Evolutionary conservation across 2,797 vertebrate genomes (phyloP).

Genomic region (Babyrousa celebensis): DNA sequence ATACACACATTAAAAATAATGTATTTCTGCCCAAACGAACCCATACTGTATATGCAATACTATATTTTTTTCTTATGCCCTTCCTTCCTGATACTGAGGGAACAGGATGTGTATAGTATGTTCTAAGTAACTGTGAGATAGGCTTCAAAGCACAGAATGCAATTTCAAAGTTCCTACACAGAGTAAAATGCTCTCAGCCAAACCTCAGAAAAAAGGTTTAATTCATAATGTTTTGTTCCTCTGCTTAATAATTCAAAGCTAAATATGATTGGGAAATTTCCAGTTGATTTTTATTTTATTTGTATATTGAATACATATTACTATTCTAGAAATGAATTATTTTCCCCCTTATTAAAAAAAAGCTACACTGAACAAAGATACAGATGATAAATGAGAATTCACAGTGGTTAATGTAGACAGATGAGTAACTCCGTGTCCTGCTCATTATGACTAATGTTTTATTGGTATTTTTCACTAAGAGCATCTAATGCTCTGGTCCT

Average conservation of each 20-base stretch:
- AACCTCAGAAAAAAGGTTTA: conserved; percentile 1
- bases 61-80: background rate
- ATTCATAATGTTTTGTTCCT: conserved; percentile 34
- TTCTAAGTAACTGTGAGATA: background rate
- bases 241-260: background rate
- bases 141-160: background rate
- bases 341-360: background rate
- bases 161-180: background rate
- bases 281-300: conserved; percentile 62
- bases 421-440: background rate
- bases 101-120: background rate
- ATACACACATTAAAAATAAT: background rate
- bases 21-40: conserved; percentile 23
- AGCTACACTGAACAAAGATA: background rate
- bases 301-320: background rate
- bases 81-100: background rate
- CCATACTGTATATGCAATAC: background rate
- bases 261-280: conserved; percentile 53
- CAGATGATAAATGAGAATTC: background rate
- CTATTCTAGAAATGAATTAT: conserved; percentile 8
- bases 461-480: background rate
- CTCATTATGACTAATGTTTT: background rate
- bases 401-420: background rate
- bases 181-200: background rate
- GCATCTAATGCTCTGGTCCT: background rate